Conservation (phyloP, 2,113 vertebrate species). For the Drymodes brunneopygia region DNA sequence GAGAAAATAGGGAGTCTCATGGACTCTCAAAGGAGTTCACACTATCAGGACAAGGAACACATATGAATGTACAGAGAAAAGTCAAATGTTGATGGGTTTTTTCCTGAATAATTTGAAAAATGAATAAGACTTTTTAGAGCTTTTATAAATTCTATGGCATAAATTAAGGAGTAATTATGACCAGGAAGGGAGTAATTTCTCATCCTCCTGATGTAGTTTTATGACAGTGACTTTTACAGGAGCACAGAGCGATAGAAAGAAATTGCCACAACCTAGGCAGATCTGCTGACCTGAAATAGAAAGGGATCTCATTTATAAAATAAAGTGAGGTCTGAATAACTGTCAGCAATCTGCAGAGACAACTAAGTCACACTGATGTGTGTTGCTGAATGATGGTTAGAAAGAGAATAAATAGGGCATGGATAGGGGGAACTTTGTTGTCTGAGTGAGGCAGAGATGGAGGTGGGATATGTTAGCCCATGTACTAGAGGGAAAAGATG, state of each 20-base stretch:
- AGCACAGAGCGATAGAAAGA: neutral
- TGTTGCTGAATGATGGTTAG: neutral
- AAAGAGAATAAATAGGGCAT: neutral
- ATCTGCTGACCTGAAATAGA: neutral
- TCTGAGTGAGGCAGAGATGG: neutral
- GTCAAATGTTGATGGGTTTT: accelerated
- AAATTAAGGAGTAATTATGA: no score
- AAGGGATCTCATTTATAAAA: neutral
- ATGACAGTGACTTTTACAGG: neutral
- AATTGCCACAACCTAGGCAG: neutral
- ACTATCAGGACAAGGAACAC: neutral
- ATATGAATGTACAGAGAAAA: neutral
- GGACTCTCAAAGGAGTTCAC: neutral
- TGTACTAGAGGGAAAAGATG: neutral
- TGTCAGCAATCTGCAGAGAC: neutral
- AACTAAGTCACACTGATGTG: neutral
- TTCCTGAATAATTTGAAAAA: neutral
- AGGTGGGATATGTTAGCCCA: neutral
- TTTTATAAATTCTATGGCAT: neutral
- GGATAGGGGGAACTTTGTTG: neutral
- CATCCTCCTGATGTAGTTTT: neutral
- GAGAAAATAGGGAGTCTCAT: neutral
- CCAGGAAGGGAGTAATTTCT: neutral
- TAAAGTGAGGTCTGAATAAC: neutral
- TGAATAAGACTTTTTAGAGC: neutral